Percentiles rank a stretch among this genome's conserved stretches.
Evolutionary conservation across 2,113 vertebrate species (phyloP).

Genomic region (Kobus ellipsiprymnus): DNA sequence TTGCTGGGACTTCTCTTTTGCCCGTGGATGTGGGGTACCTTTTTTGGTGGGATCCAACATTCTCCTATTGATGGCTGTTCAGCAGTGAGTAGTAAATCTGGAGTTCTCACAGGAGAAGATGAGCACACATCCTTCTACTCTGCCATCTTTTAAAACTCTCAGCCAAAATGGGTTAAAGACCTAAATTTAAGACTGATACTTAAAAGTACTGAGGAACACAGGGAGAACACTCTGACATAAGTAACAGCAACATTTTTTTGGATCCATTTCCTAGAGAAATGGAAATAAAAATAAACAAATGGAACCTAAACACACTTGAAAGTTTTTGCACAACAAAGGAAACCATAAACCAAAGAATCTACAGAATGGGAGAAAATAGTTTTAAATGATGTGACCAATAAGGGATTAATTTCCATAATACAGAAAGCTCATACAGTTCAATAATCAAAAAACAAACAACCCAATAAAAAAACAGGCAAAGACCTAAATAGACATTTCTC

Average conservation of each 20-base stretch:
- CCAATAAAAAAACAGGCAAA: not conserved
- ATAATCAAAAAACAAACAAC: not conserved
- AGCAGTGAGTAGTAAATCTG: too few relatives aligned
- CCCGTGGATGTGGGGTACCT: fast-evolving
- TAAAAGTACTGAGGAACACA: not conserved
- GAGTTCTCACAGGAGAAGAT: too few relatives aligned
- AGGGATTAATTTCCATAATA: not conserved
- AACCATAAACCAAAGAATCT: not conserved
- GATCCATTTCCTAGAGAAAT: not conserved
- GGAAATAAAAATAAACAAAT: not conserved
- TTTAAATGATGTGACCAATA: not conserved
- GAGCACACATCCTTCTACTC: too few relatives aligned
- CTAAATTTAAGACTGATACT: not conserved
- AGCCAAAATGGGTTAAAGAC: not conserved
- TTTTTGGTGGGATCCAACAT: too few relatives aligned
- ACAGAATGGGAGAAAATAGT: not conserved
- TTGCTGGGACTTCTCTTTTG: too few relatives aligned
- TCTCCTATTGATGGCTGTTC: too few relatives aligned
- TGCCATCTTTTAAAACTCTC: too few relatives aligned
- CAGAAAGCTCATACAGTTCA: not conserved
- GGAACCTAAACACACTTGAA: not conserved
- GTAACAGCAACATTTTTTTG: not conserved
- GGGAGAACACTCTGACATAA: not conserved
- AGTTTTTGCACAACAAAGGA: not conserved
- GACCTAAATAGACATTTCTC: not conserved